Percentiles rank a stretch among this genome's conserved stretches.
phyloP scores from a whole-genome alignment of 2,797 vertebrate species.

The Sebastes cheni region DNA sequence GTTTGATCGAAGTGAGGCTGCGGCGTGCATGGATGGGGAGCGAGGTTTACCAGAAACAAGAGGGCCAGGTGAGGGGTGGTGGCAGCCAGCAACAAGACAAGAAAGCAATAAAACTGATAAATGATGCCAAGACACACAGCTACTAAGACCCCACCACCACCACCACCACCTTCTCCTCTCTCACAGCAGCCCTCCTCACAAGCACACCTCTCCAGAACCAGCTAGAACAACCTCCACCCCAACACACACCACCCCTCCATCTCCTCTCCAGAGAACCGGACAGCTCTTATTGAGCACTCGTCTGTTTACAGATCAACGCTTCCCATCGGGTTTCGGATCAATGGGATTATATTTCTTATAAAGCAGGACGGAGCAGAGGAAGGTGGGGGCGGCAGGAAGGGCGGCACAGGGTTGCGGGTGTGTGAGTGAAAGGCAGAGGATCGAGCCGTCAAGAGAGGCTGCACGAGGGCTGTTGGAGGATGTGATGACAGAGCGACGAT shows the following conservation, averaged over 20 bases:
- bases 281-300: constrained; percentile 75
- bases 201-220: constrained; percentile 47
- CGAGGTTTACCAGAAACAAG: constrained; percentile 16
- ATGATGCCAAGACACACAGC: constrained; percentile 74
- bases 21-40: neutral
- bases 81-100: constrained; percentile 68
- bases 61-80: constrained; percentile 57
- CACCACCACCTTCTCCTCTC: constrained; percentile 5
- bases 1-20: constrained; percentile 48
- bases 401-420: constrained; percentile 27
- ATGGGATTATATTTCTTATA: constrained; percentile 82
- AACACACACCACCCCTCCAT: constrained; percentile 41
- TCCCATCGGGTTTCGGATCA: constrained; percentile 80
- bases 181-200: constrained; percentile 21
- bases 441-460: constrained; percentile 20
- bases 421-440: constrained; percentile 39
- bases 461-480: constrained; percentile 29
- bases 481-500: constrained; percentile 47
- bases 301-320: constrained; percentile 80
- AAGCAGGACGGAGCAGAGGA: constrained; percentile 55
- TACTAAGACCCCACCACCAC: constrained; percentile 23
- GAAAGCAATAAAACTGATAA: constrained; percentile 83
- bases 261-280: constrained; percentile 57
- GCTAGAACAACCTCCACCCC: constrained; percentile 8
- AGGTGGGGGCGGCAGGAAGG: constrained; percentile 22